Percentiles rank a stretch among this genome's conserved stretches.
Evolutionary conservation across 2,888 invertebrate species (phyloP).

Genomic region (Drosophila buzzatii): DNA sequence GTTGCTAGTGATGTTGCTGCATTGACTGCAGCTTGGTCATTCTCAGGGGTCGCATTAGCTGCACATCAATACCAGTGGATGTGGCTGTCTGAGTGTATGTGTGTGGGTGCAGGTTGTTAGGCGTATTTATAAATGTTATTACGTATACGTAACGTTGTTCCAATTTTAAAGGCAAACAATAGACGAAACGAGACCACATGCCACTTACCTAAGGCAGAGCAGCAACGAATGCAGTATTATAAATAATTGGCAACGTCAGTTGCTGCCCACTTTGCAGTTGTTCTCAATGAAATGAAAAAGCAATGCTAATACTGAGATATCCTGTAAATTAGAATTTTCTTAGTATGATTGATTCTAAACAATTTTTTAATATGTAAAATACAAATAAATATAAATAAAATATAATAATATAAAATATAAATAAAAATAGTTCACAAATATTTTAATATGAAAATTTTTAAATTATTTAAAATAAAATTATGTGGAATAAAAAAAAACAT

Average conservation of each 20-base stretch:
- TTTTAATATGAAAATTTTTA: too few species aligned
- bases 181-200: constrained; percentile 12
- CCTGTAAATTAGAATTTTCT: not conserved
- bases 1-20: constrained; percentile 17
- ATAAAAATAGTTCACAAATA: too few species aligned
- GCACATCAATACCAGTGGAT: constrained; percentile 71
- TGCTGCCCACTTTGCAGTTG: not conserved
- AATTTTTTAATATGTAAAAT: too few species aligned
- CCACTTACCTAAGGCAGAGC: constrained; percentile 7
- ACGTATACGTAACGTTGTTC: constrained; percentile 72
- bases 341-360: too few species aligned
- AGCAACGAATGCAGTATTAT: constrained; percentile 28
- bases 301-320: not conserved
- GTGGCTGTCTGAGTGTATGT: constrained; percentile 1
- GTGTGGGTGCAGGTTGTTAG: constrained; percentile 55
- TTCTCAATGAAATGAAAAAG: not conserved
- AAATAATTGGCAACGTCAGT: constrained; percentile 50
- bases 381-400: too few species aligned
- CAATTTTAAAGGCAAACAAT: constrained; percentile 73
- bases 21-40: constrained; percentile 57
- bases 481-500: too few species aligned
- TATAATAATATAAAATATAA: too few species aligned
- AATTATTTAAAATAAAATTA: too few species aligned
- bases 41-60: constrained; percentile 78
- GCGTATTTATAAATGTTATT: constrained; percentile 82